phyloP scores from a whole-genome alignment of 2,888 invertebrate species.

The Temnothorax ravouxi region DNA sequence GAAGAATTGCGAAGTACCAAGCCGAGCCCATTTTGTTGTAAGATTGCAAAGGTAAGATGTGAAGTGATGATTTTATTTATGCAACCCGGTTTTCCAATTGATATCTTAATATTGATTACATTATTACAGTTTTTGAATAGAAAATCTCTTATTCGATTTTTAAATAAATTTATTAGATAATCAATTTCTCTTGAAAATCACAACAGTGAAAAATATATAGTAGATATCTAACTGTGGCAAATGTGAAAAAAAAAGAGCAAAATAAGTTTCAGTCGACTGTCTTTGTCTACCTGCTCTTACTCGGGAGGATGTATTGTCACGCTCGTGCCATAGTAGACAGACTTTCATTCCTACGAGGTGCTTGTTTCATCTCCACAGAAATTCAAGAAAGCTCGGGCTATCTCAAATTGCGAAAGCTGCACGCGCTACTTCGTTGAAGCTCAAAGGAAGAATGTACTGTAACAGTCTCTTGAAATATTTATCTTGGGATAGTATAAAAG shows the following conservation, averaged over 20 bases:
- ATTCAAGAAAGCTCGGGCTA: constrained; percentile 53
- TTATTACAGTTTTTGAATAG: not conserved
- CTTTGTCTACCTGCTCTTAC: constrained; percentile 20
- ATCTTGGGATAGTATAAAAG: constrained; percentile 39
- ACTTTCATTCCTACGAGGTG: constrained; percentile 45
- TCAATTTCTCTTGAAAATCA: not conserved
- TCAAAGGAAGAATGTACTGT: constrained; percentile 40
- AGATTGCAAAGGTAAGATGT: not conserved
- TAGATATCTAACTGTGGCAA: not conserved
- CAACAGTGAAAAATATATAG: not conserved
- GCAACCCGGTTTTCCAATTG: not conserved
- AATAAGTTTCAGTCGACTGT: constrained; percentile 17
- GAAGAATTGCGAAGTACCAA: not conserved
- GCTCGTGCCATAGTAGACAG: constrained; percentile 31
- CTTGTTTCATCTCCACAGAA: constrained; percentile 48
- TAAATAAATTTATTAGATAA: not conserved
- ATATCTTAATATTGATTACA: not conserved
- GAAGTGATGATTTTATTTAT: not conserved
- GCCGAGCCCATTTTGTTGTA: not conserved
- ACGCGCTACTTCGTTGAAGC: constrained; percentile 33
- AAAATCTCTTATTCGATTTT: not conserved
- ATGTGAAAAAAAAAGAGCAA: not conserved
- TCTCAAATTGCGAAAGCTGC: constrained; percentile 46
- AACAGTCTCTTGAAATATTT: constrained; percentile 49
- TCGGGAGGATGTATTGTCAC: constrained; percentile 35